phyloP scores from a whole-genome alignment of 2,888 invertebrate genomes.

The Belgica antarctica region DNA sequence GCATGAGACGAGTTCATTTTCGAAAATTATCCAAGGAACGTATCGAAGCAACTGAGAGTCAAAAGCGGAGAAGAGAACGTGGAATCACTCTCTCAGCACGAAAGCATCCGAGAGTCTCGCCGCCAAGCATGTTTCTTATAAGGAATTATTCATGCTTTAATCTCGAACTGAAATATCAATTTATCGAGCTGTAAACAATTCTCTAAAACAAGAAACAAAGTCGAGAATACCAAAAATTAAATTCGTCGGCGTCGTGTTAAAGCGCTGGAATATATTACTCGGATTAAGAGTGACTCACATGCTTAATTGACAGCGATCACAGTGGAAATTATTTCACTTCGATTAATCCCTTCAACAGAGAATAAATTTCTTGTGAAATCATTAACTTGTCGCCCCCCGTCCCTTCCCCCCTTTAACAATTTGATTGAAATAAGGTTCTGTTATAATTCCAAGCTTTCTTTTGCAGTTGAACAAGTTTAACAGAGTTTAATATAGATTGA shows the following conservation, averaged over 20 bases:
- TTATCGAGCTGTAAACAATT: neutral
- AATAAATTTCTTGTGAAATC: constrained; percentile 16
- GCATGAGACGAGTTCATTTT: constrained; percentile 9
- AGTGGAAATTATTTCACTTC: constrained; percentile 5
- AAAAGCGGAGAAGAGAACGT: neutral
- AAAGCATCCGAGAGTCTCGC: neutral
- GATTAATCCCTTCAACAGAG: constrained; percentile 9
- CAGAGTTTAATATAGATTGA: constrained; percentile 41
- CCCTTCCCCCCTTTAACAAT: too few species aligned
- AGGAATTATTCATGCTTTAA: constrained; percentile 3
- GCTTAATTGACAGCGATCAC: constrained; percentile 37
- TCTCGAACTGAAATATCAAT: constrained; percentile 14
- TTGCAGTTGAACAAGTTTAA: constrained; percentile 7
- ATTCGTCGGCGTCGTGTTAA: constrained; percentile 7
- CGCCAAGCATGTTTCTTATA: neutral
- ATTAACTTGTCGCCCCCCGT: constrained; percentile 3
- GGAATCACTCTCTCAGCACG: neutral
- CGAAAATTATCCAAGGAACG: neutral
- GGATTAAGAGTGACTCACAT: constrained; percentile 40
- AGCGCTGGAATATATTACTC: constrained; percentile 34
- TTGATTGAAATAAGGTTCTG: neutral
- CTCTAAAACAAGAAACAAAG: neutral
- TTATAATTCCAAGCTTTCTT: constrained; percentile 12
- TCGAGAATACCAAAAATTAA: constrained; percentile 11
- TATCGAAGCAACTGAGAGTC: constrained; percentile 10